Base-by-base conservation (phyloP, 2,888 invertebrate genomes). In the Philereme vetulata region DNA sequence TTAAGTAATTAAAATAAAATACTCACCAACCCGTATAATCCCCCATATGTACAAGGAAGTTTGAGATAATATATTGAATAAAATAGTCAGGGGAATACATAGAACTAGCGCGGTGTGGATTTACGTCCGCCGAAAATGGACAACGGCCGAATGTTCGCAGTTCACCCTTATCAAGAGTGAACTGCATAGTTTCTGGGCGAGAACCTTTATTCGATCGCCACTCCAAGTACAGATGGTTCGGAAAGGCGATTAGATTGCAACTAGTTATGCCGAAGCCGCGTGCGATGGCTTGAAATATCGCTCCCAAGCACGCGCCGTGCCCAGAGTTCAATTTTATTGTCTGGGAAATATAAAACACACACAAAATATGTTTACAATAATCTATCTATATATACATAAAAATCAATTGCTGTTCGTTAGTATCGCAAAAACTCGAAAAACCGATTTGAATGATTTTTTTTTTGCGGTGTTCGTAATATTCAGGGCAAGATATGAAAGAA, bases 141-240 rank as follows among this genome's bases (percentile, higher is more conserved):
- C 90, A 90, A 8, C 70, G 67, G 4, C 79, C 71, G 51, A 80
- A 83, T 3, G 75, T 72, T 2, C 72, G 70, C 40, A 88, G 50
- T 3, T 72, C 72, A 2, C 89, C 90, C 3, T 67, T 81, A 9
- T 57, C 58, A 1, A 87, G 70, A 46, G 84, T 76, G n/a, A 90
- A 49, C 7, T 53, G 32, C n/a, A 51, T 49, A 3, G 50, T 42
- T 5, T 70, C 62, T 0, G 32, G 4, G 0, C 7, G 35, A n/a
- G 42, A 36, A 5, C 61, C 42, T 7, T 38, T 64, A 56, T 8
- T 43, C 4, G 64, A 69, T 49, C 80, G 77, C 40, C 74, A 86
- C 62, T 87, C 80, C 10, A 90, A 47, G 60, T 85, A 87, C 57
- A 88, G 62, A 67, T 90, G 89, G 61, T 85, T 82, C 0, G 85